Evolutionary conservation across 1,140 invertebrate genomes (phyloP).

Genomic region (Cotesia glomerata): DNA sequence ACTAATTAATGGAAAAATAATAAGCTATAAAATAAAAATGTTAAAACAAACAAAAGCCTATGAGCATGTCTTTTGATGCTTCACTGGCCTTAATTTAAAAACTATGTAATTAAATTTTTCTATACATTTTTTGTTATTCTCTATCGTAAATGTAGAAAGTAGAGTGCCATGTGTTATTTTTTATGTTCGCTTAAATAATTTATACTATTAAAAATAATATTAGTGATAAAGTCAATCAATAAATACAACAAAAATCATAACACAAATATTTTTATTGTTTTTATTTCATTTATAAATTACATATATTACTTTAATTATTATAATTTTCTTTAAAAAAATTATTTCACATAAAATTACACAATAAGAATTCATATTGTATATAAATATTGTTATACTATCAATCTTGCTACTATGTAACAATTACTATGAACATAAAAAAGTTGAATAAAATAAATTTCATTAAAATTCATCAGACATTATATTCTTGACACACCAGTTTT

Average conservation of each 20-base stretch:
- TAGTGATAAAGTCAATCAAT: not conserved
- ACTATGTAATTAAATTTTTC: no score
- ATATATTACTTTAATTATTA: not conserved
- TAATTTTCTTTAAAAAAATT: slow-evolving; percentile 8
- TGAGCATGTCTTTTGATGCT: no score
- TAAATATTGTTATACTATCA: slow-evolving; percentile 60
- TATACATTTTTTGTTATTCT: no score
- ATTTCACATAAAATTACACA: slow-evolving; percentile 41
- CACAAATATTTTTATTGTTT: not conserved
- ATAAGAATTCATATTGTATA: slow-evolving; percentile 49
- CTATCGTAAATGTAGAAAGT: no score
- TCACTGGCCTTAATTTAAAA: no score
- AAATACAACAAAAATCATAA: slow-evolving; percentile 14
- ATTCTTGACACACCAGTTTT: slow-evolving; percentile 7
- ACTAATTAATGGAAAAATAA: no score
- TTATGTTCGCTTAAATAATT: no score
- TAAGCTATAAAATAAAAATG: no score
- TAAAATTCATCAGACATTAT: slow-evolving; percentile 52
- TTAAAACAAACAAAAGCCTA: no score
- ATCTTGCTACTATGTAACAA: slow-evolving; percentile 56
- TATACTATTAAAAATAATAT: slow-evolving; percentile 16
- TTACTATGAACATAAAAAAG: slow-evolving; percentile 45
- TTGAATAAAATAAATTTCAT: slow-evolving; percentile 30
- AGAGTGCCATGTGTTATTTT: no score
- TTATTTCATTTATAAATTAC: not conserved